Base-by-base conservation (phyloP, 2,888 invertebrate species). In the Argynnis bischoffii region DNA sequence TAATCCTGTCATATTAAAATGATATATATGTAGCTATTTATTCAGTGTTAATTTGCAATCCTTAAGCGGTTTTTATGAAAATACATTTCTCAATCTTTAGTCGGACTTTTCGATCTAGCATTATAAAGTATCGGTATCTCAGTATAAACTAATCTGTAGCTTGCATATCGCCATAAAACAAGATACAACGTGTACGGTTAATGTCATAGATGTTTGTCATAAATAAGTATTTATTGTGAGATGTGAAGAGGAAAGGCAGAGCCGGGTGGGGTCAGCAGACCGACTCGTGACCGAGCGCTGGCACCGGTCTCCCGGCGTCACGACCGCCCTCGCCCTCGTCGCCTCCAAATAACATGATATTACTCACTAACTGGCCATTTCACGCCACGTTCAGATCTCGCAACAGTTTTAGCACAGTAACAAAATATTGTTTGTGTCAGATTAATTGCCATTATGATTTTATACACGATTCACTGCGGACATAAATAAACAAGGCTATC, bases 351-450 rank as follows among this genome's bases (percentile, higher is more conserved):
- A 88, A 91, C 90, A 88, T 86, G 88, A 88, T 90, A 90, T 89
- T 90, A 88, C 88, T 90, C 85, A 88, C 89, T 90, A 89, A 91
- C 90, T 88, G 90, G 86, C 87, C 86, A 90, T 90, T 91, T 90
- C 90, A 90, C 90, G 90, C 90, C 85, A 83, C 81, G 82, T 83
- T 86, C 79, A 74, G 76, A 75, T 73, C 73, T 74, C 77, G 78
- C 80, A 79, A 80, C 82, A 79, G 84, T 83, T 82, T 80, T 73
- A 72, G 72, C 72, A 70, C 72, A 72, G 72, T 75, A 78, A 77
- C 75, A 76, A 78, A 80, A 77, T 79, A 78, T 79, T 78, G 75
- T 77, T 79, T 78, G 76, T 77, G 76, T 76, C 77, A 76, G 75
- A 74, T 75, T 76, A 75, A 71, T 73, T 74, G 73, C 71, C 69